phyloP scores from a whole-genome alignment of 2,888 invertebrate genomes.

The Xestia ashworthii region DNA sequence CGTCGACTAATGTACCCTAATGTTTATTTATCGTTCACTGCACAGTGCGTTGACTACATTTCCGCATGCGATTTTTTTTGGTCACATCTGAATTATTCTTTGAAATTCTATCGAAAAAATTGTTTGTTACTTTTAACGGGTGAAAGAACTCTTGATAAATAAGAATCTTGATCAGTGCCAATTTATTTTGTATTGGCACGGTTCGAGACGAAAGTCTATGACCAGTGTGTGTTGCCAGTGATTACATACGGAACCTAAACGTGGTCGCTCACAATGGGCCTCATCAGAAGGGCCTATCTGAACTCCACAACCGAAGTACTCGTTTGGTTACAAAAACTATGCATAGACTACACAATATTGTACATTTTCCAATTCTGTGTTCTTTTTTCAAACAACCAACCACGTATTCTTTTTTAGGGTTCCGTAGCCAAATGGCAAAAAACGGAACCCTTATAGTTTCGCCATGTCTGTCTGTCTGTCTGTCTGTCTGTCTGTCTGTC shows the following conservation, averaged over 20 bases:
- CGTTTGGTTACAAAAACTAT: background rate
- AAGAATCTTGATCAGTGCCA: slow-evolving; percentile 35
- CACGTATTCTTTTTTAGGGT: background rate
- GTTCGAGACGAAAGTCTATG: too few species aligned
- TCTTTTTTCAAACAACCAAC: background rate
- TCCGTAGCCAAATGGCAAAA: too few species aligned
- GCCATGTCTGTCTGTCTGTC: too few species aligned
- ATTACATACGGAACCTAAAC: too few species aligned
- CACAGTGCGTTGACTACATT: slow-evolving; percentile 5
- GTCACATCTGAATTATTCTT: slow-evolving; percentile 4
- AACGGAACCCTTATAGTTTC: too few species aligned
- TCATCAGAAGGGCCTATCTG: too few species aligned
- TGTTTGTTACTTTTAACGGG: slow-evolving; percentile 11
- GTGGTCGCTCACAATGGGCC: too few species aligned
- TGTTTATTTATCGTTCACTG: slow-evolving; percentile 39
- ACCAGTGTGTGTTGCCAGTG: too few species aligned
- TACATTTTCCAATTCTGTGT: background rate
- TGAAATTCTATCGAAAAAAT: background rate
- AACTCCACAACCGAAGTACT: background rate
- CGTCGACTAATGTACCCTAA: slow-evolving; percentile 27
- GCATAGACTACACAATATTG: background rate
- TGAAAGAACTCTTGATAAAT: slow-evolving; percentile 37
- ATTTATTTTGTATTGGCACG: slow-evolving; percentile 31
- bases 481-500: too few species aligned
- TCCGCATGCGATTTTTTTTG: slow-evolving; percentile 16